Evolutionary conservation across 2,888 invertebrate genomes (phyloP).

Genomic region (Barypeithes pellucidus): DNA sequence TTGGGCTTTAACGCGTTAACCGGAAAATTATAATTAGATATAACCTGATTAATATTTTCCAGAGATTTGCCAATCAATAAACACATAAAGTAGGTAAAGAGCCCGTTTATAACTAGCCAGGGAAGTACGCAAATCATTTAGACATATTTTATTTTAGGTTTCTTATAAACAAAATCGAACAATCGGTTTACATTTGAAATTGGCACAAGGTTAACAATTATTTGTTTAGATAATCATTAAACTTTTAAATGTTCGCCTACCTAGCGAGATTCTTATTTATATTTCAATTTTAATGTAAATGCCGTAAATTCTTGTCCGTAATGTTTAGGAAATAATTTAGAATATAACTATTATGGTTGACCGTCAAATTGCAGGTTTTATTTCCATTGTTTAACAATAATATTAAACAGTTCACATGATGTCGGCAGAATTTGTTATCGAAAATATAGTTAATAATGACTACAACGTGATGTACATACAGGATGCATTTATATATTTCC

Average conservation of each 20-base stretch:
- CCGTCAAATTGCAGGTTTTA: no score
- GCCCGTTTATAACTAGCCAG: slow-evolving; percentile 17
- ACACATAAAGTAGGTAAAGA: slow-evolving; percentile 11
- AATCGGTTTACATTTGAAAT: slow-evolving; percentile 56
- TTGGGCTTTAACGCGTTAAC: background rate
- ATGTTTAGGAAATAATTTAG: slow-evolving; percentile 5
- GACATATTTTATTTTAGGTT: slow-evolving; percentile 38
- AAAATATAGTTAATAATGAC: no score
- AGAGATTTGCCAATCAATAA: background rate
- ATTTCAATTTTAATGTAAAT: background rate
- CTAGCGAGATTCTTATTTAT: background rate
- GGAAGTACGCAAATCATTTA: slow-evolving; percentile 31
- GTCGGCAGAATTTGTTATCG: no score
- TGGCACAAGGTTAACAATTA: slow-evolving; percentile 57
- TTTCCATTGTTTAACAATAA: no score
- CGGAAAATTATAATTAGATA: background rate
- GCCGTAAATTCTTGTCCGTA: background rate
- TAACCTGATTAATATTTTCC: slow-evolving; percentile 5
- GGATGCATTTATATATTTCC: no score
- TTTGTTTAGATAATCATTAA: slow-evolving; percentile 38
- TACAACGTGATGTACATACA: no score
- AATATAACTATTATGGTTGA: background rate
- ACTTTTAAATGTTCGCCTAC: slow-evolving; percentile 19
- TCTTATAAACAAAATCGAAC: slow-evolving; percentile 50
- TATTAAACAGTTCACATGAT: no score